These are phyloP conservation scores for Channa maculata DNA, from an alignment of 2,113 vertebrate genomes.

Conservation along the genomic window DNA sequence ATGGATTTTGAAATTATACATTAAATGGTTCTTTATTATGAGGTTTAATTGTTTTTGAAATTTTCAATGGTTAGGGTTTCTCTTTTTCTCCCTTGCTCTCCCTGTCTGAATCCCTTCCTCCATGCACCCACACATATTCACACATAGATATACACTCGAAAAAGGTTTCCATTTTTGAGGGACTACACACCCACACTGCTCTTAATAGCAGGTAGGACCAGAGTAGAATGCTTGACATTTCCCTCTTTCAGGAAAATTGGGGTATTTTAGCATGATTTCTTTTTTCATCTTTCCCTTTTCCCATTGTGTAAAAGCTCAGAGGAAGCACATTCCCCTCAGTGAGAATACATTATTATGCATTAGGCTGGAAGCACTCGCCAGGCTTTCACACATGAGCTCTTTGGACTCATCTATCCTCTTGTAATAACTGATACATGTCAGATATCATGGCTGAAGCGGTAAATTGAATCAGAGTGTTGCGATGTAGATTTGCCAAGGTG, in stretches of 20 bases:
- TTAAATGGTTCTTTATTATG: constrained; percentile 20
- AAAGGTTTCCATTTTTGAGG: constrained; percentile 34
- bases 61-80: neutral
- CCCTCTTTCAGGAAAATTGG: constrained; percentile 11
- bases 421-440: constrained; percentile 16
- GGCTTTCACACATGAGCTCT: constrained; percentile 35
- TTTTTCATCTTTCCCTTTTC: constrained; percentile 12
- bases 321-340: constrained; percentile 8
- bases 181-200: constrained; percentile 2
- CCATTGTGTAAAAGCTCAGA: constrained; percentile 20
- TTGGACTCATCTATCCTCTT: constrained; percentile 8
- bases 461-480: neutral
- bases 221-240: neutral
- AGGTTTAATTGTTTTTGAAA: constrained; percentile 5
- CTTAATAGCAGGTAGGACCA: constrained; percentile 10
- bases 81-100: neutral
- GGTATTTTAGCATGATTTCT: constrained; percentile 8
- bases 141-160: neutral
- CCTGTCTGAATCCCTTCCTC: neutral
- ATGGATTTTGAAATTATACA: constrained; percentile 39
- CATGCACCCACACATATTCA: neutral
- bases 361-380: constrained; percentile 1
- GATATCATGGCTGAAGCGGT: neutral
- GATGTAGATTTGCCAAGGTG: too few species aligned
- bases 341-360: constrained; percentile 36